These are phyloP conservation scores for Drosophila miranda DNA, from an alignment of 1,140 invertebrate species.

Conservation along the genomic window DNA sequence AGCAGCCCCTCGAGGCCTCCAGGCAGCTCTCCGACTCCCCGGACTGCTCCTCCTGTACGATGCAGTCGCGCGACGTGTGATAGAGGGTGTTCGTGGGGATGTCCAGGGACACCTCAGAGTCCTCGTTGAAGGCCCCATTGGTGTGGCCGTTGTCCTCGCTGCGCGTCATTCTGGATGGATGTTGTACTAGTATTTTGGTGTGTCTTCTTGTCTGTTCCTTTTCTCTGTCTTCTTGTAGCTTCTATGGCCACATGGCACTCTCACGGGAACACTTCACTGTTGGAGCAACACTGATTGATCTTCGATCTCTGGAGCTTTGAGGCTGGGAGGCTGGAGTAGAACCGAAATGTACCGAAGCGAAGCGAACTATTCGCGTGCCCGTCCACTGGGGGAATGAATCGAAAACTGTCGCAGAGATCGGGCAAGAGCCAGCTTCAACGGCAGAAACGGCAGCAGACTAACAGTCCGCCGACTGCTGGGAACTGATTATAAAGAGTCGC, in stretches of 20 bases:
- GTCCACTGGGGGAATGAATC: conserved; percentile 61
- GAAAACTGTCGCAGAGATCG: conserved; percentile 42
- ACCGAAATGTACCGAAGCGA: conserved; percentile 23
- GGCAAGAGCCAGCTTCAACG: conserved; percentile 32
- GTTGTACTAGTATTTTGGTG: conserved; percentile 3
- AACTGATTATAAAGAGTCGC: conserved; percentile 73
- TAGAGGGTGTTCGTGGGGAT: conserved; percentile 75
- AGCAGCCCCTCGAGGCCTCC: conserved; percentile 51
- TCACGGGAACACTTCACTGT: conserved; percentile 26
- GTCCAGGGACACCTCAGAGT: conserved; percentile 73
- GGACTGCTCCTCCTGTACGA: conserved; percentile 59
- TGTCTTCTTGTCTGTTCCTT: conserved; percentile 8
- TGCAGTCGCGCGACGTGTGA: conserved; percentile 72
- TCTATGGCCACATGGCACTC: conserved; percentile 66
- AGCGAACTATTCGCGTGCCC: conserved; percentile 60
- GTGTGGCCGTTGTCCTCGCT: conserved; percentile 57
- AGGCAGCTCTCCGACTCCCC: conserved; percentile 28
- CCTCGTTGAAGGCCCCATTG: conserved; percentile 54
- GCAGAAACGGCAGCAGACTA: conserved; percentile 47
- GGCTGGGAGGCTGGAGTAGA: conserved; percentile 12
- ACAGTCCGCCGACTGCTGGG: conserved; percentile 56
- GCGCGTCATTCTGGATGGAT: conserved; percentile 27
- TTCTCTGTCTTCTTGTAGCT: conserved; percentile 3
- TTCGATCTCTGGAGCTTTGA: background rate
- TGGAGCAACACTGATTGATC: conserved; percentile 31